These are phyloP conservation scores for Schizaphis graminum DNA, from an alignment of 2,888 invertebrate species.

Conservation along the genomic window DNA sequence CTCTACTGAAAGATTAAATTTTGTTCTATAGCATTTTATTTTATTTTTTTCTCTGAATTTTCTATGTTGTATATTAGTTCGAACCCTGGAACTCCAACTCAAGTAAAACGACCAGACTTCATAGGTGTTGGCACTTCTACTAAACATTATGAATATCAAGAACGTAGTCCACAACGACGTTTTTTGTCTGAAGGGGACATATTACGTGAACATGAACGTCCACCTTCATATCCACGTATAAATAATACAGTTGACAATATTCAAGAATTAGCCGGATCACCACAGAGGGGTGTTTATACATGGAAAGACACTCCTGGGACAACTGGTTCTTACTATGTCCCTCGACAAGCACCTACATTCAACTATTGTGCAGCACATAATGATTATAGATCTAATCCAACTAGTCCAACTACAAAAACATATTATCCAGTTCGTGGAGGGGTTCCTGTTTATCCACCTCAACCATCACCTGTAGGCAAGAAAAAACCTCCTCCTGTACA, in stretches of 20 bases:
- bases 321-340: conserved; percentile 71
- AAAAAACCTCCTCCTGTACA: conserved; percentile 64
- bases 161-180: conserved; percentile 81
- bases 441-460: conserved; percentile 79
- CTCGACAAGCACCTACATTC: conserved; percentile 70
- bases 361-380: conserved; percentile 70
- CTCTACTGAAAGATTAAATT: background rate
- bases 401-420: conserved; percentile 78
- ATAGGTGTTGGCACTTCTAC: conserved; percentile 77
- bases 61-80: conserved; percentile 76
- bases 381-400: conserved; percentile 80
- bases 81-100: conserved; percentile 92
- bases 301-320: conserved; percentile 81
- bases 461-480: conserved; percentile 69
- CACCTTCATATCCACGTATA: conserved; percentile 75
- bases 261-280: conserved; percentile 88
- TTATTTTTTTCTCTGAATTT: conserved; percentile 19
- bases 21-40: background rate
- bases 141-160: conserved; percentile 70
- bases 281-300: conserved; percentile 85
- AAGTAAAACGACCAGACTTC: conserved; percentile 89
- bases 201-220: conserved; percentile 77
- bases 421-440: conserved; percentile 76
- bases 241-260: conserved; percentile 89
- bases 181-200: conserved; percentile 88